Percentiles rank a stretch among this genome's conserved stretches.
Evolutionary conservation across 2,797 vertebrate genomes (phyloP).

Genomic region (Sebastes baramenuke): DNA sequence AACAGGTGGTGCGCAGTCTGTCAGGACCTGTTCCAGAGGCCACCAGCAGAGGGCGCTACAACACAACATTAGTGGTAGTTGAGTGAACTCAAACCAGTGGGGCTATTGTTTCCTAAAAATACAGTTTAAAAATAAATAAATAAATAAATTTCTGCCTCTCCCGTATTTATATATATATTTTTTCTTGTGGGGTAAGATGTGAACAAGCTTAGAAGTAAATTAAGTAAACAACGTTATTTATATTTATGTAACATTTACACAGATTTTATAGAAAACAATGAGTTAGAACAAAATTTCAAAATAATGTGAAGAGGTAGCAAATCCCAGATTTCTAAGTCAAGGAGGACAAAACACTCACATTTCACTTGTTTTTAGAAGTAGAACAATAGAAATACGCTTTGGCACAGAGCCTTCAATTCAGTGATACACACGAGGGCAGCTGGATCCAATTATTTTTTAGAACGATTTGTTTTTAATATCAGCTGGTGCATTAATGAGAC

Average conservation of each 20-base stretch:
- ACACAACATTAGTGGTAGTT: not conserved
- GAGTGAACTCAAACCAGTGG: not conserved
- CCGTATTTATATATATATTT: not conserved
- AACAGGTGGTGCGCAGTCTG: no score
- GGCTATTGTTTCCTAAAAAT: not conserved
- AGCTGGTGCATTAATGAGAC: not conserved
- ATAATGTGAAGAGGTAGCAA: not conserved
- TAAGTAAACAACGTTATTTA: not conserved
- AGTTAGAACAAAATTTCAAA: not conserved
- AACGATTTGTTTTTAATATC: not conserved
- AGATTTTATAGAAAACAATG: not conserved
- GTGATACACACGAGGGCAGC: not conserved
- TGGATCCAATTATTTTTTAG: not conserved
- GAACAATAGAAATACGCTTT: not conserved
- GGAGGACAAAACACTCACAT: not conserved
- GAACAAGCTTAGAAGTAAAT: no score
- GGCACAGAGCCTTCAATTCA: not conserved
- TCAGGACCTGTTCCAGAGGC: not conserved
- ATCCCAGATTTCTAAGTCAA: not conserved
- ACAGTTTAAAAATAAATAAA: not conserved
- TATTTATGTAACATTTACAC: not conserved
- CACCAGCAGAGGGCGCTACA: conserved; percentile 43
- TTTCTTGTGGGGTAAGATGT: not conserved
- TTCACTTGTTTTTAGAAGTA: not conserved
- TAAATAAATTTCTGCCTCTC: not conserved